These are phyloP conservation scores for Helogale parvula DNA, from an alignment of 2,113 vertebrate genomes.

Conservation along the genomic window DNA sequence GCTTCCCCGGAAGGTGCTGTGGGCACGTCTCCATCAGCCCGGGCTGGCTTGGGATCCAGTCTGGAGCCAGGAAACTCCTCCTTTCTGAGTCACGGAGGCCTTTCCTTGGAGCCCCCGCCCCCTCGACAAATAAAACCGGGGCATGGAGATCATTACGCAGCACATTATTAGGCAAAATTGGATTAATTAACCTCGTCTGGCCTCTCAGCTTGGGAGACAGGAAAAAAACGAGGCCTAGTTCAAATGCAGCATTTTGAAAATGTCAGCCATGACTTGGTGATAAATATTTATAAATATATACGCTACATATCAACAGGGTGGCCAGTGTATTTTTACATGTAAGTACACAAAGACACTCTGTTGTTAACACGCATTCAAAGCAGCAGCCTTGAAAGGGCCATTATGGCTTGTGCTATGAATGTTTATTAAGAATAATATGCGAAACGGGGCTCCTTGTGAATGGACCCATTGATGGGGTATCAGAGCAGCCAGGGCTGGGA, in stretches of 20 bases:
- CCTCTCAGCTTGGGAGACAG: slow-evolving; percentile 74
- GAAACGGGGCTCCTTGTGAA: slow-evolving; percentile 73
- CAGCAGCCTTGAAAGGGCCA: slow-evolving; percentile 76
- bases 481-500: neutral
- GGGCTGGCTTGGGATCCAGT: neutral
- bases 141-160: slow-evolving; percentile 59
- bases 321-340: slow-evolving; percentile 76
- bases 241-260: slow-evolving; percentile 77
- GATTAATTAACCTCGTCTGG: slow-evolving; percentile 81
- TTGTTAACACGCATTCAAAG: slow-evolving; percentile 72
- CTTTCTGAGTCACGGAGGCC: neutral
- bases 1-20: neutral
- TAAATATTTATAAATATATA: slow-evolving; percentile 83
- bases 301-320: slow-evolving; percentile 67
- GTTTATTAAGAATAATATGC: slow-evolving; percentile 79
- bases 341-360: slow-evolving; percentile 81
- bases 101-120: slow-evolving; percentile 30
- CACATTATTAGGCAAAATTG: slow-evolving; percentile 80
- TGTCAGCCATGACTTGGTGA: slow-evolving; percentile 75
- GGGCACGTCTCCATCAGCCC: neutral
- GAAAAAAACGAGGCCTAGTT: slow-evolving; percentile 59
- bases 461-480: slow-evolving; percentile 72
- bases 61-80: neutral
- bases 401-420: slow-evolving; percentile 72
- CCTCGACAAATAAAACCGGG: slow-evolving; percentile 72